phyloP scores from a whole-genome alignment of 2,888 invertebrate species.

The Malacosoma neustria region DNA sequence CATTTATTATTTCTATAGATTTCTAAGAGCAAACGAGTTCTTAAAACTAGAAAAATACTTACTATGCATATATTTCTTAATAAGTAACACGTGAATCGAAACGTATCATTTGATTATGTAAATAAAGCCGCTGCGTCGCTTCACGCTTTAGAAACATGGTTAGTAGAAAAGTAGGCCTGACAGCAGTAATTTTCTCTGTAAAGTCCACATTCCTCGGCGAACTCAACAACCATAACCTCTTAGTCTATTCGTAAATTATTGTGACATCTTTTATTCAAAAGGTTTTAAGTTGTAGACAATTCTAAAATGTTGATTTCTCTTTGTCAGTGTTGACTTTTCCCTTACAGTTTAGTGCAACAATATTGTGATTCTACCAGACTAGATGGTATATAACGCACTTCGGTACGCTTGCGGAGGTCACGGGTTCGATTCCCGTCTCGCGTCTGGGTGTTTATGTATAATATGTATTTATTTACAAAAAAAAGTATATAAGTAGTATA shows the following conservation, averaged over 20 bases:
- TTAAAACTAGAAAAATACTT: too few species aligned
- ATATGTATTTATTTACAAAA: too few species aligned
- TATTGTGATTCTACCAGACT: background rate
- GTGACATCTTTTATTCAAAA: conserved; percentile 3
- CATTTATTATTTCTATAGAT: too few species aligned
- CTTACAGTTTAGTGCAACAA: background rate
- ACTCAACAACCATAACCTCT: conserved; percentile 26
- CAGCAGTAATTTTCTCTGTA: conserved; percentile 46
- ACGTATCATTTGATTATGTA: conserved; percentile 25
- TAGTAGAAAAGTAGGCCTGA: conserved; percentile 55
- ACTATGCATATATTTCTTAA: background rate
- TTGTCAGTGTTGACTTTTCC: background rate
- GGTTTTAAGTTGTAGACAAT: background rate
- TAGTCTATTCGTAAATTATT: conserved; percentile 9
- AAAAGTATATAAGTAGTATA: too few species aligned
- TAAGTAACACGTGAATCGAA: background rate
- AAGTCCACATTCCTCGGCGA: conserved; percentile 35
- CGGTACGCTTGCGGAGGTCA: too few species aligned
- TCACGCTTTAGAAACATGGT: conserved; percentile 35
- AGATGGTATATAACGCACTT: too few species aligned
- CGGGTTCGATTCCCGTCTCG: too few species aligned
- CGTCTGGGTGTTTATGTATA: too few species aligned
- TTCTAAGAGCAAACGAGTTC: too few species aligned
- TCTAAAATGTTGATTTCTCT: background rate
- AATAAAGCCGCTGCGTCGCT: conserved; percentile 19